Base-by-base conservation (phyloP, 2,797 vertebrate genomes). In the Gymnoscopelus braueri region DNA sequence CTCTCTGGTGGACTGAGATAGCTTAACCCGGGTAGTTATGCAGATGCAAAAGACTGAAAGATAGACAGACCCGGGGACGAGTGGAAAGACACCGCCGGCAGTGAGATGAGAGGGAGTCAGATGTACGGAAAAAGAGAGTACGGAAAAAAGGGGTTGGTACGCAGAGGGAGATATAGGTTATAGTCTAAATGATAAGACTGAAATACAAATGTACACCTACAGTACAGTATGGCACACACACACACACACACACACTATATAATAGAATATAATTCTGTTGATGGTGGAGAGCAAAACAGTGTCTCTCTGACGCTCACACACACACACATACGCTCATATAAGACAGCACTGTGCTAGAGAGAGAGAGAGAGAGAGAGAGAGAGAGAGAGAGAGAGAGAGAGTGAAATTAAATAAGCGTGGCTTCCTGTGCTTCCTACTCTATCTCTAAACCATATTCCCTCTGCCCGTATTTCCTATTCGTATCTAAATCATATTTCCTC, bases 401-500 rank as follows among this genome's bases (percentile, higher is more conserved):
- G 14, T 56, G 6, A 69, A 77, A 71, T 60, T 15, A 72, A 83
- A 70, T 73, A 83, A 69, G 24, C 55, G 47, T 56, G 68, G 9
- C 72, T 69, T 32, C 48, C 69, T 57, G 32, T 65, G 78, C 60
- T 44, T 52, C 39, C 56, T 26, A 35, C 68, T 78, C 69, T 53
- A 66, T 79, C 56, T 79, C 56, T 35, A 4, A 55, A n/a, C 32
- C 49, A 44, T 68, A 67, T 84, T 73, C 73, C 29, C 23, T 65
- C 55, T 2, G 14, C 48, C 58, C 72, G 67, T 75, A 56, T 79
- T 79, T 81, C 63, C 23, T 70, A 74, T 67, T 67, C 23, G 52
- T 32, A 79, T 81, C 69, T 77, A 72, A 82, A 84, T 69, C 63
- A 1, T 68, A 84, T 80, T 79, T 83, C 60, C 56, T 64, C 9